Evolutionary conservation across 2,888 invertebrate genomes (phyloP), one percentile per base, ranked within the genome.

Genomic region (Lasiommata megera): DNA sequence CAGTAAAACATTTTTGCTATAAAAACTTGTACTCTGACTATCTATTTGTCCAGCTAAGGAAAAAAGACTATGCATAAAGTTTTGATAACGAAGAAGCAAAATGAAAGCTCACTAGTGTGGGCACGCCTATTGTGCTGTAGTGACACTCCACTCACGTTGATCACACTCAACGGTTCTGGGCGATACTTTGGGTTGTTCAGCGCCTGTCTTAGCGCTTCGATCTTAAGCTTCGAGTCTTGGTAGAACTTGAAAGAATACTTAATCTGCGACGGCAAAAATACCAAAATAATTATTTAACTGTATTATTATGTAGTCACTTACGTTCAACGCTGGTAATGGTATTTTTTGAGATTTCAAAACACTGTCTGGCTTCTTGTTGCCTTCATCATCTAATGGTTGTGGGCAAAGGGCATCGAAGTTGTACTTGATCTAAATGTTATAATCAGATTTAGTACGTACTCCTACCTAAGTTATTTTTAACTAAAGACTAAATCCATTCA

Each of bases 261-360:
- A 75, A 94, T 93, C 94, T 94, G 92, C 68, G 84, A 77, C 71
- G 66, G 76, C 71, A 74, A 79, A 77, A 68, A 69, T 67, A 70
- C 18, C 18, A 58, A 74, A 68, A 68, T 54, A 62, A 63, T 60
- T 64, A 63, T 57, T 55, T 53, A 31, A 54, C 36, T 55, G 31
- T 36, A 47, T 7, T 50, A 18, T 46, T 40, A 34, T 48, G 28
- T 31, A 41, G 8, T 14, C 54, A 92, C 94, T 94, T 93, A 95
- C 95, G 82, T 95, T 95, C 69, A 96, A 84, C 17, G 95, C 95
- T 62, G 95, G 95, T 69, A 95, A 92, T 37, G 95, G 95, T 70
- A 92, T 93, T 89, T 83, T 94, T 93, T 77, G 93, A 87, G 75
- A 92, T 89, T 91, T 79, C 28, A 73, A 66, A 63, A 63, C 92